A percentile compares a stretch with the other conserved stretches of the same genome.
Conservation (phyloP, 2,113 vertebrate genomes). For the Smithornis capensis region DNA sequence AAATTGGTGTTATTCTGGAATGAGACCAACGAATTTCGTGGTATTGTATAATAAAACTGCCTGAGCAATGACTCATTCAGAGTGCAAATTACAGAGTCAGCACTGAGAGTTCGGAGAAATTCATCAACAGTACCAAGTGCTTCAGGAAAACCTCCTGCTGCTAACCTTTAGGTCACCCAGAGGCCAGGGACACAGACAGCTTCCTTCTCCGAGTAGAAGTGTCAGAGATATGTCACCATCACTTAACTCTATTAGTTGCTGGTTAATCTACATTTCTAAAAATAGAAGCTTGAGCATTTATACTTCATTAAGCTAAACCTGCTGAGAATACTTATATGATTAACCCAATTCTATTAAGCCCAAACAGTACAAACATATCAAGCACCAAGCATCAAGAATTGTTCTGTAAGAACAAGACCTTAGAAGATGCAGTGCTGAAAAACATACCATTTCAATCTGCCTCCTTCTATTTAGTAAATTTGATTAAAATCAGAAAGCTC, state of each 20-base stretch:
- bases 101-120: background rate
- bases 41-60: background rate
- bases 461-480: background rate
- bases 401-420: background rate
- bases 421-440: background rate
- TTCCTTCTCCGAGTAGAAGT: background rate
- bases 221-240: background rate
- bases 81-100: background rate
- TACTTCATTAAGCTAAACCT: background rate
- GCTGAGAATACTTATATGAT: background rate
- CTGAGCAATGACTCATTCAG: background rate
- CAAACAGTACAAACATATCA: background rate
- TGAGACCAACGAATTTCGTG: background rate
- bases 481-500: background rate
- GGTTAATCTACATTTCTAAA: background rate
- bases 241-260: background rate
- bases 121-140: background rate
- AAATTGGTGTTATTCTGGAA: background rate
- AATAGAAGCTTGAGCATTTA: background rate
- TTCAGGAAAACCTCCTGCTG: background rate
- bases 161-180: background rate
- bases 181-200: background rate
- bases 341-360: background rate
- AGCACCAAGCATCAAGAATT: background rate
- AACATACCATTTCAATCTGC: background rate